Percentiles rank a stretch among this genome's conserved stretches.
These are phyloP conservation scores for Nannobrachium achirus DNA, from an alignment of 2,113 vertebrate species.

Conservation along the genomic window DNA sequence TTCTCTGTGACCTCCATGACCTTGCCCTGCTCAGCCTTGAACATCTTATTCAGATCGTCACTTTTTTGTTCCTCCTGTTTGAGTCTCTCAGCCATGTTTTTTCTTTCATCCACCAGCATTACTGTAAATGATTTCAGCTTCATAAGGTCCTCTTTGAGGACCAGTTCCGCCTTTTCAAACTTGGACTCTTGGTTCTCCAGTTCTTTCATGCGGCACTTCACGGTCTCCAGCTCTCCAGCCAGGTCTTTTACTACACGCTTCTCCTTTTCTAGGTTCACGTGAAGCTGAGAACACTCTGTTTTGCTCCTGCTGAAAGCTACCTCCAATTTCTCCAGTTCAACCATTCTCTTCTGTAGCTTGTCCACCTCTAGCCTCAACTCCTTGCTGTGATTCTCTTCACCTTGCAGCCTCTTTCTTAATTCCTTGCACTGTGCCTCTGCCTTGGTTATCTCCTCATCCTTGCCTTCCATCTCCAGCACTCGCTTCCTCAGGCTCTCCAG, in stretches of 20 bases:
- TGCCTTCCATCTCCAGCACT: slow-evolving; percentile 96
- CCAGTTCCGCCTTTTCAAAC: slow-evolving; percentile 86
- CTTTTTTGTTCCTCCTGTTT: slow-evolving; percentile 91
- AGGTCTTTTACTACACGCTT: slow-evolving; percentile 87
- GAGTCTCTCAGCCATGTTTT: slow-evolving; percentile 90
- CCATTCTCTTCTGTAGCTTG: slow-evolving; percentile 92
- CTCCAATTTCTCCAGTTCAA: slow-evolving; percentile 90
- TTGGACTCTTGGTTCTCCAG: slow-evolving; percentile 86
- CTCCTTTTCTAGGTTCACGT: slow-evolving; percentile 88
- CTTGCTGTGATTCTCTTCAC: slow-evolving; percentile 87
- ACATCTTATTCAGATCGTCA: slow-evolving; percentile 84
- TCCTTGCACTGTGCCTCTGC: slow-evolving; percentile 90
- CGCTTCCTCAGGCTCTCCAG: slow-evolving; percentile 92
- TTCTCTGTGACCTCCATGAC: slow-evolving; percentile 96
- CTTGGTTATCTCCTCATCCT: slow-evolving; percentile 95
- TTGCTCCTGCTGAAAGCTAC: slow-evolving; percentile 88
- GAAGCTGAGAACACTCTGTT: slow-evolving; percentile 86
- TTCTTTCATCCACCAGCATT: slow-evolving; percentile 92
- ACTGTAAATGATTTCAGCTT: slow-evolving; percentile 95
- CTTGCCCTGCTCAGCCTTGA: slow-evolving; percentile 90
- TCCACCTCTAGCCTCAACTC: slow-evolving; percentile 91
- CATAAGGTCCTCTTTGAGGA: slow-evolving; percentile 90
- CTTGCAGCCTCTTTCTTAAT: slow-evolving; percentile 87
- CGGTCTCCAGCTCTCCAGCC: slow-evolving; percentile 84
- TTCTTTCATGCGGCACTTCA: slow-evolving; percentile 88